phyloP scores from a whole-genome alignment of 2,888 invertebrate genomes.

The Andrena minutula region DNA sequence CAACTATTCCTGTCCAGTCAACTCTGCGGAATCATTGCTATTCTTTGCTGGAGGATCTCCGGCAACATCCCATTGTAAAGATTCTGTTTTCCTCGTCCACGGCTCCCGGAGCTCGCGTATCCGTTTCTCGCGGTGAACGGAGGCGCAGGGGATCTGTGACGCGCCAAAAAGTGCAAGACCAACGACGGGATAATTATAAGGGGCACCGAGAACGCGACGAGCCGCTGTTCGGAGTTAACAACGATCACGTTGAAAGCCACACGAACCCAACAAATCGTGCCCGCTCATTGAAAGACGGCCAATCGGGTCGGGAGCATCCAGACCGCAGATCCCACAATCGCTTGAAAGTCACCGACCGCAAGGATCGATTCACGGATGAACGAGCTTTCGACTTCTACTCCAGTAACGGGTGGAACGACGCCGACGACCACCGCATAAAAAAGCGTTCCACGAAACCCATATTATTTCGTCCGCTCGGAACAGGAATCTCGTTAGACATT shows the following conservation, averaged over 20 bases:
- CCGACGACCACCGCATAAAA: background rate
- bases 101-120: background rate
- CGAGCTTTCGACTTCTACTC: slow-evolving; percentile 29
- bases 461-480: background rate
- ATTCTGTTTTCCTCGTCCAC: background rate
- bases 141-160: background rate
- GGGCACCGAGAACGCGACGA: slow-evolving; percentile 17
- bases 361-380: slow-evolving; percentile 53
- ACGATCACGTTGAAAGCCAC: slow-evolving; percentile 65
- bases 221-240: slow-evolving; percentile 42
- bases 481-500: slow-evolving; percentile 24
- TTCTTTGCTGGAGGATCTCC: slow-evolving; percentile 74
- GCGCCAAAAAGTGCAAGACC: slow-evolving; percentile 22
- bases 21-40: slow-evolving; percentile 78
- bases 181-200: slow-evolving; percentile 44
- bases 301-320: slow-evolving; percentile 7
- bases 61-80: slow-evolving; percentile 63
- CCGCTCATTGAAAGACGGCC: slow-evolving; percentile 48
- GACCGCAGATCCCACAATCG: slow-evolving; percentile 60
- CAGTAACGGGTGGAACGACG: background rate
- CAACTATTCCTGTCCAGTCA: slow-evolving; percentile 77
- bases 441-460: slow-evolving; percentile 2
- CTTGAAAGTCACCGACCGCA: slow-evolving; percentile 55
- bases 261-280: slow-evolving; percentile 54
- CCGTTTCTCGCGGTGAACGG: background rate